Evolutionary conservation across 2,797 vertebrate genomes (phyloP).

Genomic region (Echiichthys vipera): DNA sequence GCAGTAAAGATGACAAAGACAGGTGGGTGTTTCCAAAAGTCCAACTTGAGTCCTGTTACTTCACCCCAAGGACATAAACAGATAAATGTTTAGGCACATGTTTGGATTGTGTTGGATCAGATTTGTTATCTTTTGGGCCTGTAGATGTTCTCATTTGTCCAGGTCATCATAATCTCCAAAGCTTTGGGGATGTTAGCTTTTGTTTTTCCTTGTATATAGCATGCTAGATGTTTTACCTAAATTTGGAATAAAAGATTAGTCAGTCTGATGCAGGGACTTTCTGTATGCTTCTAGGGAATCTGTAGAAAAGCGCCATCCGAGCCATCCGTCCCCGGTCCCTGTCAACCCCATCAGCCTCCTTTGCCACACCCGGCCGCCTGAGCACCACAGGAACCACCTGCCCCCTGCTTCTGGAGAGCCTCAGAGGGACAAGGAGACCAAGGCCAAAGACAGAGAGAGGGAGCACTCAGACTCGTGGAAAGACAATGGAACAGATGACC

Average conservation of each 20-base stretch:
- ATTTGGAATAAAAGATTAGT: not conserved
- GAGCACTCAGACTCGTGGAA: slow-evolving; percentile 90
- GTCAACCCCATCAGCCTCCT: slow-evolving; percentile 88
- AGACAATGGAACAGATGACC: slow-evolving; percentile 89
- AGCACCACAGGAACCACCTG: slow-evolving; percentile 91
- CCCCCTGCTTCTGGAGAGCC: slow-evolving; percentile 87
- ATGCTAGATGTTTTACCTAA: not conserved
- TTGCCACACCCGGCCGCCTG: slow-evolving; percentile 89
- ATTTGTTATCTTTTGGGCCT: not conserved
- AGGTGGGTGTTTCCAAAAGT: slow-evolving; percentile 81
- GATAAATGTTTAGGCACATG: not conserved
- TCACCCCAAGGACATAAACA: no score
- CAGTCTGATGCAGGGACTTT: not conserved
- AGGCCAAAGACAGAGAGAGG: slow-evolving; percentile 91
- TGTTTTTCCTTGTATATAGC: not conserved
- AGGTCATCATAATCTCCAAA: no score
- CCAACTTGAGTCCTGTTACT: not conserved
- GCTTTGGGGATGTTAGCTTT: no score
- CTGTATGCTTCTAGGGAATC: slow-evolving; percentile 85
- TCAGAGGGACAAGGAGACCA: slow-evolving; percentile 93
- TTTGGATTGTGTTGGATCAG: not conserved
- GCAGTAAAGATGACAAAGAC: slow-evolving; percentile 97
- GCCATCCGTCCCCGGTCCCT: slow-evolving; percentile 93
- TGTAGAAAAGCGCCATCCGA: slow-evolving; percentile 92
- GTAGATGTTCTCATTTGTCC: no score